Percentiles rank a stretch among this genome's conserved stretches.
phyloP scores from a whole-genome alignment of 2,113 vertebrate species.

The Bagarius yarrelli region DNA sequence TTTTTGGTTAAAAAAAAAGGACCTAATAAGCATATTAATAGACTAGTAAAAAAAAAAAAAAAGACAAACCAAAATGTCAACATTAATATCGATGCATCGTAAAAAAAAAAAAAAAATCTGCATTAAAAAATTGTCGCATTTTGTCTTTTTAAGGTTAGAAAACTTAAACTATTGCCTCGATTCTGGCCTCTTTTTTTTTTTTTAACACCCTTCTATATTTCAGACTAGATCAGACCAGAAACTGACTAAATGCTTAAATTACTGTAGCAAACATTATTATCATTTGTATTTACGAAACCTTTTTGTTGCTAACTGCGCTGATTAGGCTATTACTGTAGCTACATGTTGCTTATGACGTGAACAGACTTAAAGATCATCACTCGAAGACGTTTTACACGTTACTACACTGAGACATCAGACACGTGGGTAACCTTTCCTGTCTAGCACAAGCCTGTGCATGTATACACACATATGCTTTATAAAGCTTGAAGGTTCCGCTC shows the following conservation, averaged over 20 bases:
- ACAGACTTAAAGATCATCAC: too few species aligned
- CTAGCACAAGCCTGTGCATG: slow-evolving; percentile 11
- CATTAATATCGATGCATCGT: not conserved
- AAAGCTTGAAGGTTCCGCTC: not conserved
- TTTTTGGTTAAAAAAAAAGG: slow-evolving; percentile 37
- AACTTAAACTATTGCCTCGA: not conserved
- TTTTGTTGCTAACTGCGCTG: not conserved
- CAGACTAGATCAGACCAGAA: not conserved
- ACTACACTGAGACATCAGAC: not conserved
- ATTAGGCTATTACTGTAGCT: not conserved
- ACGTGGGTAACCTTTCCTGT: not conserved
- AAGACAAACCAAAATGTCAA: slow-evolving; percentile 25
- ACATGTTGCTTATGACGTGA: not conserved
- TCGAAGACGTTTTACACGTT: not conserved
- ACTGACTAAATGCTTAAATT: not conserved
- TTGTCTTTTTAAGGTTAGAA: not conserved
- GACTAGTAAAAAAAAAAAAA: slow-evolving; percentile 15
- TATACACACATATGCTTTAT: not conserved
- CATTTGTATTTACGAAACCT: not conserved
- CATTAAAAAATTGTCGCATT: not conserved
- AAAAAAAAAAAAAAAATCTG: slow-evolving; percentile 38
- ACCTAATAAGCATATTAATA: slow-evolving; percentile 10
- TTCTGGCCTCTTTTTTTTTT: not conserved
- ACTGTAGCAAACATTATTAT: not conserved
- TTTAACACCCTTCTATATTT: too few species aligned